Conservation (phyloP, 2,888 invertebrate species). For the Malthinus flaveolus region DNA sequence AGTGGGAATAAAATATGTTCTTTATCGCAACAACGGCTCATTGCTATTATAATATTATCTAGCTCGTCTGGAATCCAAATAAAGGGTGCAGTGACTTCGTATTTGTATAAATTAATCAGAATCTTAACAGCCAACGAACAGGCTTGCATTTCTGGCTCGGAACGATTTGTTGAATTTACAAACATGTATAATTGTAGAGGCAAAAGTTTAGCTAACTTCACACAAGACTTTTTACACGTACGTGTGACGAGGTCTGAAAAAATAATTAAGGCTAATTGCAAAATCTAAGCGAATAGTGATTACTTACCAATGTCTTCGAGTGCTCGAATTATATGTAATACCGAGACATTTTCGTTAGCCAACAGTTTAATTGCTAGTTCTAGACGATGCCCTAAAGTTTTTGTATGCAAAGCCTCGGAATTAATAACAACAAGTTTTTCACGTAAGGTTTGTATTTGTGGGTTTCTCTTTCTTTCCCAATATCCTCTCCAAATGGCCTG, state of each 20-base stretch:
- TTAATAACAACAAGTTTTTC: slow-evolving; percentile 43
- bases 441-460: slow-evolving; percentile 42
- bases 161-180: slow-evolving; percentile 57
- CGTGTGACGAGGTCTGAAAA: slow-evolving; percentile 54
- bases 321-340: slow-evolving; percentile 50
- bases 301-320: slow-evolving; percentile 53
- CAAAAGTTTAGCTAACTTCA: slow-evolving; percentile 46
- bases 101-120: slow-evolving; percentile 69
- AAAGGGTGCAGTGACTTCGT: slow-evolving; percentile 61
- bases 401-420: slow-evolving; percentile 41
- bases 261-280: background rate
- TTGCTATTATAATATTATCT: slow-evolving; percentile 63
- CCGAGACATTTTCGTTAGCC: slow-evolving; percentile 39
- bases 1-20: slow-evolving; percentile 66
- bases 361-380: slow-evolving; percentile 46
- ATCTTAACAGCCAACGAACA: slow-evolving; percentile 60
- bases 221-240: slow-evolving; percentile 47
- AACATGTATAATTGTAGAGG: slow-evolving; percentile 51
- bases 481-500: slow-evolving; percentile 54
- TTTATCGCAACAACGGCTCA: slow-evolving; percentile 70
- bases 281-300: background rate
- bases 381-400: slow-evolving; percentile 49
- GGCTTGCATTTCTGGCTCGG: slow-evolving; percentile 63
- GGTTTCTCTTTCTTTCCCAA: slow-evolving; percentile 41
- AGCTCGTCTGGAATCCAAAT: slow-evolving; percentile 66